Evolutionary conservation across 2,888 invertebrate genomes (phyloP), one percentile per base, ranked within the genome.

Genomic region (Nephrocerus scutellatus): DNA sequence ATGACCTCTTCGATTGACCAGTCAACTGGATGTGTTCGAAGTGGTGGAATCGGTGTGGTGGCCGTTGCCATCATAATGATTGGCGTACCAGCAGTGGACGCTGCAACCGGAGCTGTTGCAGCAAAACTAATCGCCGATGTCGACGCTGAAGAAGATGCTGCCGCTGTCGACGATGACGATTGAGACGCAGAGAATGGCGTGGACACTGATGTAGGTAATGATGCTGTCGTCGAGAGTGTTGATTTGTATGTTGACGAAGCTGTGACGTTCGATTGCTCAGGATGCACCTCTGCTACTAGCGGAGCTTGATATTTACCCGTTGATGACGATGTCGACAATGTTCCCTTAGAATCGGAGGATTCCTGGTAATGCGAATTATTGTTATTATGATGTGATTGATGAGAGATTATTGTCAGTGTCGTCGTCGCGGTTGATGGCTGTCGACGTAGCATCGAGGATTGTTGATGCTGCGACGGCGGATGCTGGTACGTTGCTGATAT

Each of bases 1-100:
- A 93, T 92, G 41, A 95, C 95, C 62, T 95, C 91, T 60, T 95
- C 93, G 16, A 93, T 90, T 12, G 85, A 81, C 96, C 95, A 96
- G 58, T 89, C 88, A 15, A 77, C 76, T 16, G 88, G 86, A 37
- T 76, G 76, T 22, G 74, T 66, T 39, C 72, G 72, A 32, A 70
- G 62, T 15, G 72, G 61, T 39, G 67, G 57, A 30, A 62, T 55
- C 9, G 57, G 47, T 13, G 57, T 49, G 7, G 58, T 49, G 20
- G 60, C 53, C 13, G 50, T 28, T 3, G 53, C 52, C 37, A 43
- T 51, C 24, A 51, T 43, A 2, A 54, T 42, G 25, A 59, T 53
- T 35, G 59, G 51, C 6, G 48, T 52, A 12, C 43, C 33, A 13
- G 55, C 52, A 39, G 53, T 52, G 16, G 57, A 54, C 10, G 57